phyloP scores from a whole-genome alignment of 2,113 vertebrate genomes.

The Excalfactoria chinensis region DNA sequence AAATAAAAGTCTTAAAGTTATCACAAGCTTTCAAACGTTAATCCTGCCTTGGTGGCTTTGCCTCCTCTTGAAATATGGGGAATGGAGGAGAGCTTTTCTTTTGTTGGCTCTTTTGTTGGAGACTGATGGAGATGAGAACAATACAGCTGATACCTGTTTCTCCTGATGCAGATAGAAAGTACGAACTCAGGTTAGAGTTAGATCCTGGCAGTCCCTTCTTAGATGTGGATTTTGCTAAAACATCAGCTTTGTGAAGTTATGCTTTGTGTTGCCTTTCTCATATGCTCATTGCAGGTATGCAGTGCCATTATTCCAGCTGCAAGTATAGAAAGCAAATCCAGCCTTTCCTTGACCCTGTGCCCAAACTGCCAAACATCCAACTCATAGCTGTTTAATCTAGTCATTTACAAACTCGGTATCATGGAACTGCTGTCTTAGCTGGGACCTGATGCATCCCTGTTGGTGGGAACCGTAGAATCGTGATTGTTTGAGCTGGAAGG shows the following conservation, averaged over 20 bases:
- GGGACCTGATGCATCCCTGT: not conserved
- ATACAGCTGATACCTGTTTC: not conserved
- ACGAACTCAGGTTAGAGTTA: not conserved
- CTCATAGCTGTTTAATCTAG: not conserved
- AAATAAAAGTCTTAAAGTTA: not conserved
- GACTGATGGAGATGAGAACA: not conserved
- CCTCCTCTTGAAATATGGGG: not conserved
- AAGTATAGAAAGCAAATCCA: not conserved
- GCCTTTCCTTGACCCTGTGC: not conserved
- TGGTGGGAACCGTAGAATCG: not conserved
- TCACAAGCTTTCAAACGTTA: not conserved
- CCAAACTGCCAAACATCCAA: not conserved
- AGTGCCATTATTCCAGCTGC: not conserved
- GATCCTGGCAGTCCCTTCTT: not conserved
- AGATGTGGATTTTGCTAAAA: not conserved
- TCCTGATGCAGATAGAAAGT: not conserved
- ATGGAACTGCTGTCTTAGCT: not conserved
- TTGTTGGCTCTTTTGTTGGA: not conserved
- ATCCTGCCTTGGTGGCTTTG: not conserved
- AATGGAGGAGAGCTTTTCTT: not conserved
- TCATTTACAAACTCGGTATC: not conserved
- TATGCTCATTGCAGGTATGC: fast-evolving
- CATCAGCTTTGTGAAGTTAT: not conserved
- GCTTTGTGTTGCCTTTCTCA: not conserved
- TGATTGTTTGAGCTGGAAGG: too few relatives aligned